Evolutionary conservation across 2,888 invertebrate species (phyloP).

Genomic region (Cantharis flavilabris): DNA sequence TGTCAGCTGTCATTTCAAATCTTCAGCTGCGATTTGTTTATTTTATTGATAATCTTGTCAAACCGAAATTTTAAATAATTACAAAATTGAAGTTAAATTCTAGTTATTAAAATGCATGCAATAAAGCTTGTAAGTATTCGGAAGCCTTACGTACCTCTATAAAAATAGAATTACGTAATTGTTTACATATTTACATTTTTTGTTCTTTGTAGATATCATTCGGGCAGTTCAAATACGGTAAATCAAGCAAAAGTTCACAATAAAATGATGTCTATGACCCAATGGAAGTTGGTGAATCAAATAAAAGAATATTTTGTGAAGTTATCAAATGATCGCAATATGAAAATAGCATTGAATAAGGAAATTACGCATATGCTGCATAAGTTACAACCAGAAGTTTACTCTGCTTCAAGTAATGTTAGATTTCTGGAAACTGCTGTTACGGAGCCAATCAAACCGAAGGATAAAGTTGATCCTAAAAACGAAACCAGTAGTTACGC

Average conservation of each 20-base stretch:
- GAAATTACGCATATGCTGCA: conserved; percentile 59
- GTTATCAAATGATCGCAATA: conserved; percentile 53
- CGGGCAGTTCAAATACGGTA: conserved; percentile 37
- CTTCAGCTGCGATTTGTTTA: neutral
- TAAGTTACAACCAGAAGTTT: conserved; percentile 54
- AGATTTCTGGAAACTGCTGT: conserved; percentile 43
- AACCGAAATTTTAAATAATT: neutral
- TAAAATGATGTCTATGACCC: conserved; percentile 47
- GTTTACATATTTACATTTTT: neutral
- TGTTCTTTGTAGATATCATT: conserved; percentile 15
- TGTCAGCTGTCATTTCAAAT: neutral
- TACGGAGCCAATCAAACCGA: neutral
- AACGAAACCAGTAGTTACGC: conserved; percentile 37
- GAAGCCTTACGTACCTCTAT: neutral
- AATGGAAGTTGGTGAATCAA: conserved; percentile 57
- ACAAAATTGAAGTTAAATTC: neutral
- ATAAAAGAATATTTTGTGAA: conserved; percentile 57
- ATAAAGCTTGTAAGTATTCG: neutral
- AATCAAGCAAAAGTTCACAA: conserved; percentile 46
- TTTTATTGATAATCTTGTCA: neutral
- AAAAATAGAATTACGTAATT: neutral
- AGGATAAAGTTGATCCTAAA: conserved; percentile 8
- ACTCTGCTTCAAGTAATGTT: conserved; percentile 45
- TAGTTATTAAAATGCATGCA: neutral
- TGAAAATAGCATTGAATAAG: conserved; percentile 56